Evolutionary conservation across 2,797 vertebrate species (phyloP), one percentile per base, ranked within the genome.

Genomic region (Arrhamphus sclerolepis): DNA sequence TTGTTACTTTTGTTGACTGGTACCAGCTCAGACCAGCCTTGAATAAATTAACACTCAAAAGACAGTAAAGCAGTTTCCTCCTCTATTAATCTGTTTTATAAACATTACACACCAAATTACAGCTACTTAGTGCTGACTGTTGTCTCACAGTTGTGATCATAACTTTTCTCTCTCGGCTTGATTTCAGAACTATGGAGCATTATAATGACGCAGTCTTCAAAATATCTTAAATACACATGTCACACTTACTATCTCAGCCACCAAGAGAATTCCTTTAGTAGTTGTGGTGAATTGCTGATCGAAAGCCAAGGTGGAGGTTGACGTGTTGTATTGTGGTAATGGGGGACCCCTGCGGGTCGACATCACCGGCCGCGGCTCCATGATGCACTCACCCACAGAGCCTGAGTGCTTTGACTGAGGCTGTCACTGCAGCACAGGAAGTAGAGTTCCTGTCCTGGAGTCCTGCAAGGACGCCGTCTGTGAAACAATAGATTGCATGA

Each of bases 181-280:
- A 49, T 51, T 38, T 67, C 26, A 48, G 11, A 28, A 6, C 11
- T 28, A 6, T 20, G 38, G 6, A 44, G 5, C 2, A n/a, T 46
- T 24, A 2, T 29, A 18, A 62, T 53, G n/a, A 46, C 1, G 19
- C 8, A 56, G 2, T 16, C 49, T 29, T 56, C 10, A n/a, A 31
- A 34, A 34, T 13, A 43, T 8, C 6, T 47, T n/a, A 19, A 46
- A 63, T 5, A 48, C 14, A 46, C 46, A 53, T 38, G 50, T 56
- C 18, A 20, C 44, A 90, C 92, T 92, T 86, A 92, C 90, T 65
- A 91, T 91, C 84, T 92, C 90, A 56, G 77, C 82, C 70, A 88
- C 20, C 62, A 87, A 74, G 4, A 91, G 87, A 19, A 84, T 42
- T 41, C 90, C 91, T 62, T 72, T 70, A 34, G 72, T 39, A 11